Evolutionary conservation across 2,797 vertebrate species (phyloP), one percentile per base, ranked within the genome.

Genomic region (Enteromius anoplus): DNA sequence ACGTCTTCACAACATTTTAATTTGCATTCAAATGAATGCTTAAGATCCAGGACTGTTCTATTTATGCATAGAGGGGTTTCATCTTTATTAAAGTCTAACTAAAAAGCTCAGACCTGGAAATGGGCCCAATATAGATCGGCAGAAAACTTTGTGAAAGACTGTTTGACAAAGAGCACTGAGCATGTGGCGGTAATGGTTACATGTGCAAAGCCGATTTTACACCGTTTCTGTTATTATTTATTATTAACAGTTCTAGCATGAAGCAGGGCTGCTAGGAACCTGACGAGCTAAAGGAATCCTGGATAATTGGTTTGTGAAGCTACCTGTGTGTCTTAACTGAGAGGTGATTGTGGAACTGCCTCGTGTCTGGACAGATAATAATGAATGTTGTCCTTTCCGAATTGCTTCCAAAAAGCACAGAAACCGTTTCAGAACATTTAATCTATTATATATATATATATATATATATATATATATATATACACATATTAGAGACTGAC

Each of bases 11-110:
- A 81, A 85, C 75, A 79, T 14, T 32, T 80, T 42, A 12, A 23
- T 8, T 45, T 32, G 7, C 51, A 66, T 69, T 73, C 51, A 73
- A 55, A 49, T 37, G 70, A 83, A 85, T 83, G 37, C 21, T 73
- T 72, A 55, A 69, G 66, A 64, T 34, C 10, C 34, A 80, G 42
- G 47, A 26, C 40, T 12, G 12, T 37, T 82, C 29, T 8, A 70
- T 78, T 77, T 70, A 51, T 45, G 69, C 55, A 68, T n/a, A 4
- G 34, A 80, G 34, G 23, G 19, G 17, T 65, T 75, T 73, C 8
- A 73, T 73, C 78, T 80, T 17, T 58, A 26, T 58, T 58, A 55
- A 80, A 80, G 49, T 40, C 23, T 45, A 69, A 26, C 15, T 62
- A 55, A 80, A 71, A 26, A 60, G 23, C 68, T 71, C 55, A 34